Conservation (phyloP, 2,797 vertebrate species). For the Eulemur rubriventer region DNA sequence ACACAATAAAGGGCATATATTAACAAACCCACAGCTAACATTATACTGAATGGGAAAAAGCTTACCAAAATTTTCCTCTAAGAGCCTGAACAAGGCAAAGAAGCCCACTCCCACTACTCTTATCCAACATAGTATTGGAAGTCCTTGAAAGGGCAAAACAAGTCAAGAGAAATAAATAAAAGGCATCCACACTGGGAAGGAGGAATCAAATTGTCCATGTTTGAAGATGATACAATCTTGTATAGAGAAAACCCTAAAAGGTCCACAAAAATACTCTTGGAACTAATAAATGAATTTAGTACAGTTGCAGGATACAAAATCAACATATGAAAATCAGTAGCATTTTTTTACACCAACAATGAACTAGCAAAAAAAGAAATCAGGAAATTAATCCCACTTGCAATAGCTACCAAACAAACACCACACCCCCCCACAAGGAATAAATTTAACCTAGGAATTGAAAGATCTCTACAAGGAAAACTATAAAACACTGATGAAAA, state of each 20-base stretch:
- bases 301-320: neutral
- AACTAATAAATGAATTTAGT: neutral
- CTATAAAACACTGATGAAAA: neutral
- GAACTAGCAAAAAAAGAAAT: neutral
- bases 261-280: neutral
- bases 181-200: neutral
- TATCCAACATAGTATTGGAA: neutral
- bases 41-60: neutral
- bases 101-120: neutral
- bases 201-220: neutral
- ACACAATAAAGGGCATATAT: neutral
- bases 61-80: neutral
- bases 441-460: neutral
- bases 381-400: neutral
- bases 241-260: neutral
- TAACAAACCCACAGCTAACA: neutral
- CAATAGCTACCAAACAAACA: neutral
- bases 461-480: neutral
- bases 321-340: neutral
- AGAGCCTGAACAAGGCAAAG: neutral
- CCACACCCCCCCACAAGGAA: neutral
- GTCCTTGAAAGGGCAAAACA: neutral
- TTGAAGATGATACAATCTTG: neutral
- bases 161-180: neutral
- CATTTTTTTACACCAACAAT: neutral